Percentiles rank a stretch among this genome's conserved stretches.
Conservation (phyloP, 2,888 invertebrate species). For the Pemphredon lugubris region DNA sequence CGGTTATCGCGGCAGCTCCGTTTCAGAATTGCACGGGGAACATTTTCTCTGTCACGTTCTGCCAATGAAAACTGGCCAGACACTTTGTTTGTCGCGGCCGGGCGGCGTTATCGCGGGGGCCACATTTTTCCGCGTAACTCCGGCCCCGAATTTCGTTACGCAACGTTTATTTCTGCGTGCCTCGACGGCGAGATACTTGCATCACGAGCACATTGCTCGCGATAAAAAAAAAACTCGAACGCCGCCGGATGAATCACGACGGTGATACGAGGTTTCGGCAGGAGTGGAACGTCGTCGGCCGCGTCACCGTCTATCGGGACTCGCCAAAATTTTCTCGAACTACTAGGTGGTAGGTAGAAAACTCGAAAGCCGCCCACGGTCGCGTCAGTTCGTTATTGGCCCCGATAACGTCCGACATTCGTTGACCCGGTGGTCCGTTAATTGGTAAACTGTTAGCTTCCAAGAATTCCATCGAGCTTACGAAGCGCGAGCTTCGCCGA, state of each 20-base stretch:
- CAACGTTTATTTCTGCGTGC: conserved; percentile 11
- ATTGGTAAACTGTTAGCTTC: background rate
- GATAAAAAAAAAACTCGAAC: too few species aligned
- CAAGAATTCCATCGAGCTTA: background rate
- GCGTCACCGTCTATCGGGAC: too few species aligned
- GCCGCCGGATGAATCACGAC: too few species aligned
- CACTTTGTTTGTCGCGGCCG: too few species aligned
- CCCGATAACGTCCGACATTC: background rate
- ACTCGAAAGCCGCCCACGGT: background rate
- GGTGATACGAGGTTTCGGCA: too few species aligned
- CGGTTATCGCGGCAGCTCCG: background rate
- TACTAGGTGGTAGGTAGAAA: too few species aligned
- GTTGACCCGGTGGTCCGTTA: background rate
- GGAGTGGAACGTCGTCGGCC: background rate
- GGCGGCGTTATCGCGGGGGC: too few species aligned
- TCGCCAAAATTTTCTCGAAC: too few species aligned
- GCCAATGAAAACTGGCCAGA: too few species aligned
- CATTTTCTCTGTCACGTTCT: too few species aligned
- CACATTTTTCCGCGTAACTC: background rate
- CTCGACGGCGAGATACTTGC: background rate
- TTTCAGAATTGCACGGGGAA: too few species aligned
- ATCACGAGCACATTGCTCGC: background rate
- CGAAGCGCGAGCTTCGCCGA: background rate
- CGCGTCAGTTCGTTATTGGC: background rate
- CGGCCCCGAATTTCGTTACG: background rate